These are phyloP conservation scores for Epinephelus cyanopodus DNA, from an alignment of 2,113 vertebrate genomes.

Conservation along the genomic window DNA sequence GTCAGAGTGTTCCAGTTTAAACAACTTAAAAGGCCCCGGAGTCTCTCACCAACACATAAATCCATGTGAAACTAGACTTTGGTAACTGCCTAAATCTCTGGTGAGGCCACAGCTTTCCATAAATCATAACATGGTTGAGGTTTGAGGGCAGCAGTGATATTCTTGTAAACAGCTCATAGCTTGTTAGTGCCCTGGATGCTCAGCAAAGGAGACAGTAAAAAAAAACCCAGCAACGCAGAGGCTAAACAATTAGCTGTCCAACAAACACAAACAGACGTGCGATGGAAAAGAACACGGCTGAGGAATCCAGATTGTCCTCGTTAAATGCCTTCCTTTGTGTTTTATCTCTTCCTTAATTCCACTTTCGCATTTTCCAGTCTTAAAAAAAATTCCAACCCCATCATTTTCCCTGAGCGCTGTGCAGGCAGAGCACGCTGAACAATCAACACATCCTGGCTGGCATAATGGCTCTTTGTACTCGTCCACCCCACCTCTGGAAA, in stretches of 20 bases:
- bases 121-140: conserved; percentile 70
- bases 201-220: conserved; percentile 26
- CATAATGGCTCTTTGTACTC: conserved; percentile 71
- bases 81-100: conserved; percentile 66
- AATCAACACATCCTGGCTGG: conserved; percentile 66
- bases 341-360: conserved; percentile 59
- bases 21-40: conserved; percentile 57
- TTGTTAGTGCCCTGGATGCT: conserved; percentile 54
- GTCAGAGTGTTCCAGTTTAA: conserved; percentile 58
- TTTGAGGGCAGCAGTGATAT: conserved; percentile 64
- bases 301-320: conserved; percentile 35
- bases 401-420: conserved; percentile 55
- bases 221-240: conserved; percentile 31
- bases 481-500: conserved; percentile 39
- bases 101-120: conserved; percentile 67
- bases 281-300: conserved; percentile 23
- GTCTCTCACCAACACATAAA: conserved; percentile 62
- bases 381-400: conserved; percentile 45
- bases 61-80: conserved; percentile 65
- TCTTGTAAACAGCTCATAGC: conserved; percentile 60
- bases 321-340: conserved; percentile 52
- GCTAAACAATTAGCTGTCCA: conserved; percentile 44
- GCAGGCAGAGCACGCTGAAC: conserved; percentile 38
- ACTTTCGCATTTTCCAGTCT: conserved; percentile 65
- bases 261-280: conserved; percentile 51